Percentiles rank a stretch among this genome's conserved stretches.
Conservation (phyloP, 2,797 vertebrate genomes). For the Sebastolobus altivelis region DNA sequence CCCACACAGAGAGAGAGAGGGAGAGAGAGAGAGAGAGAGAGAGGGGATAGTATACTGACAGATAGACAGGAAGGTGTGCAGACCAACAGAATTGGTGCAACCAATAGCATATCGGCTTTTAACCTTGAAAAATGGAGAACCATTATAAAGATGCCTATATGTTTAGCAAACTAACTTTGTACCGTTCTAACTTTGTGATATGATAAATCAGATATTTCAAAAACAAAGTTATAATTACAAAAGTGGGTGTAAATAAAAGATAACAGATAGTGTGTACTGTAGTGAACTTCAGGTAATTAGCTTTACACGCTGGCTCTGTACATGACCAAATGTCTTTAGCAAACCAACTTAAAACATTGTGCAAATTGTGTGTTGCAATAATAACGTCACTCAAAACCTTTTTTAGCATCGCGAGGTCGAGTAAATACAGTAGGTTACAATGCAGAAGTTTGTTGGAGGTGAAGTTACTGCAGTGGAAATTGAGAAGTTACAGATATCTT, state of each 20-base stretch:
- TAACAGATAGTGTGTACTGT: background rate
- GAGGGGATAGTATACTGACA: conserved; percentile 24
- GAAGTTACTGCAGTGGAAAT: background rate
- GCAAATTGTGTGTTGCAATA: background rate
- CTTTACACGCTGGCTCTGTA: background rate
- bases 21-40: conserved; percentile 15
- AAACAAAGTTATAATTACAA: background rate
- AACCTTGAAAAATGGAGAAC: conserved; percentile 54
- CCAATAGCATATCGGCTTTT: conserved; percentile 30
- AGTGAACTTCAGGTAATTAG: background rate
- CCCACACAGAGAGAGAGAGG: conserved; percentile 44
- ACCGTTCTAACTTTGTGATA: background rate
- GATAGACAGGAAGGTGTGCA: conserved; percentile 44
- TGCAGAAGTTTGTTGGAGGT: background rate
- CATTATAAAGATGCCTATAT: conserved; percentile 1
- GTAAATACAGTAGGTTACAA: background rate
- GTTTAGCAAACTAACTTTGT: conserved; percentile 20
- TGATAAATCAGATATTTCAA: background rate
- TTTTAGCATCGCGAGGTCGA: background rate
- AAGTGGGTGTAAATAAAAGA: background rate
- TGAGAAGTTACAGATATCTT: no score
- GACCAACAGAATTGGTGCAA: conserved; percentile 34
- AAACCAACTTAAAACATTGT: background rate
- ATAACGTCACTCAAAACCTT: no score
- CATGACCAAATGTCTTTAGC: background rate